phyloP scores from a whole-genome alignment of 2,888 invertebrate species.

The Tachina grossa region DNA sequence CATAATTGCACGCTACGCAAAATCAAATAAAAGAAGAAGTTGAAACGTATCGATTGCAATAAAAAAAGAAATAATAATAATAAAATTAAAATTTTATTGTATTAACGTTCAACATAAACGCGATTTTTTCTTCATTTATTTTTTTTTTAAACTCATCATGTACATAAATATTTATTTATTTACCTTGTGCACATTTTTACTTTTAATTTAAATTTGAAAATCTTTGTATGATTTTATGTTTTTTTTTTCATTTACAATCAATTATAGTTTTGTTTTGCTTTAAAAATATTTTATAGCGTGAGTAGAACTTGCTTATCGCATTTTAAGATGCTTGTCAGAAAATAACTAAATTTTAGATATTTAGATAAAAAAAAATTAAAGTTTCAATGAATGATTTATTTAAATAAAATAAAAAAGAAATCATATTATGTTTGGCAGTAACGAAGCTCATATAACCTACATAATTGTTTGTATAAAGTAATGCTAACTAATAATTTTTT shows the following conservation, averaged over 20 bases:
- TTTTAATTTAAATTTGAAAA: conserved; percentile 49
- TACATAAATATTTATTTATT: conserved; percentile 47
- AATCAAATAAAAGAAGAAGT: conserved; percentile 28
- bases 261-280: conserved; percentile 33
- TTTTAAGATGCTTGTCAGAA: conserved; percentile 41
- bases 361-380: conserved; percentile 20
- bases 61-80: conserved; percentile 25
- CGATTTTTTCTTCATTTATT: conserved; percentile 13
- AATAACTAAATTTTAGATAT: conserved; percentile 33
- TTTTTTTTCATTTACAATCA: conserved; percentile 19
- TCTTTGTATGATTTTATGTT: neutral
- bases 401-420: neutral
- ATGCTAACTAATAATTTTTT: no score
- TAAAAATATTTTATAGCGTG: conserved; percentile 45
- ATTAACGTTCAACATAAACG: conserved; percentile 52
- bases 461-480: no score
- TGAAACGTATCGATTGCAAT: conserved; percentile 16
- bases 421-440: neutral
- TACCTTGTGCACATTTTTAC: conserved; percentile 38
- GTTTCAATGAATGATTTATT: conserved; percentile 35
- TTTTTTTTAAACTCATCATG: conserved; percentile 12
- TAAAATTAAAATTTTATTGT: conserved; percentile 36
- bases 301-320: conserved; percentile 50
- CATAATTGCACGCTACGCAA: conserved; percentile 53
- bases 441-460: no score